Percentiles rank a stretch among this genome's conserved stretches.
Evolutionary conservation across 2,797 vertebrate genomes (phyloP).

Genomic region (Arrhamphus sclerolepis): DNA sequence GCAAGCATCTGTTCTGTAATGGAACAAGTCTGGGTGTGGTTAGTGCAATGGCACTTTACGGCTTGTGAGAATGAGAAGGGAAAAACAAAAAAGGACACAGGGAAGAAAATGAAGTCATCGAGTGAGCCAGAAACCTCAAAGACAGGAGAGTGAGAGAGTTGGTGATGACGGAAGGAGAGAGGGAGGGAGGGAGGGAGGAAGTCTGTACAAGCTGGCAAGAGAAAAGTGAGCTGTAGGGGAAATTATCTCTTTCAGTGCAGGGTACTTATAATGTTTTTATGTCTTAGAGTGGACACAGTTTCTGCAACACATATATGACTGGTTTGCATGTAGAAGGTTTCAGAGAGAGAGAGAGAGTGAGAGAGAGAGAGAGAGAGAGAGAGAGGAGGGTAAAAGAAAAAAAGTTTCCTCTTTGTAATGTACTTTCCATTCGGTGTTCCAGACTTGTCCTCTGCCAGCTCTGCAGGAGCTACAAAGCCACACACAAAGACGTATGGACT

Average conservation of each 20-base stretch:
- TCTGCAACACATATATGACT: constrained; percentile 69
- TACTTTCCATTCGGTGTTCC: constrained; percentile 58
- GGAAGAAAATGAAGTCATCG: constrained; percentile 75
- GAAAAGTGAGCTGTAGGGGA: constrained; percentile 59
- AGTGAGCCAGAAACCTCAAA: constrained; percentile 70
- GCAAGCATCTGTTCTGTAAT: constrained; percentile 65
- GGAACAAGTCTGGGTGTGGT: constrained; percentile 79
- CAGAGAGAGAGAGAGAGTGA: constrained; percentile 16
- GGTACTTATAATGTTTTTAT: constrained; percentile 30
- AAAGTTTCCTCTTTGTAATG: constrained; percentile 31
- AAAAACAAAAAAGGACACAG: constrained; percentile 25
- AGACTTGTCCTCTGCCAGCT: constrained; percentile 36
- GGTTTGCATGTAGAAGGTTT: constrained; percentile 37
- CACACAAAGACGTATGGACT: constrained; percentile 9
- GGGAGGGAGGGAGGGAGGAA: constrained; percentile 4
- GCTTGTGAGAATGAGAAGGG: constrained; percentile 45
- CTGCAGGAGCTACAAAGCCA: constrained; percentile 12
- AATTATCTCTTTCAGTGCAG: constrained; percentile 56
- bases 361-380: constrained; percentile 1
- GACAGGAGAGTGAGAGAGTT: constrained; percentile 23
- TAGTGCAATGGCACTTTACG: constrained; percentile 63
- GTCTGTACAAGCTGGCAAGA: constrained; percentile 40
- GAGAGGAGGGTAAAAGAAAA: not conserved
- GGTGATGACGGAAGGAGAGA: constrained; percentile 14
- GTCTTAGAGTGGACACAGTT: constrained; percentile 37